These are phyloP conservation scores for Silurus glanis DNA, from an alignment of 2,113 vertebrate species.

Conservation along the genomic window DNA sequence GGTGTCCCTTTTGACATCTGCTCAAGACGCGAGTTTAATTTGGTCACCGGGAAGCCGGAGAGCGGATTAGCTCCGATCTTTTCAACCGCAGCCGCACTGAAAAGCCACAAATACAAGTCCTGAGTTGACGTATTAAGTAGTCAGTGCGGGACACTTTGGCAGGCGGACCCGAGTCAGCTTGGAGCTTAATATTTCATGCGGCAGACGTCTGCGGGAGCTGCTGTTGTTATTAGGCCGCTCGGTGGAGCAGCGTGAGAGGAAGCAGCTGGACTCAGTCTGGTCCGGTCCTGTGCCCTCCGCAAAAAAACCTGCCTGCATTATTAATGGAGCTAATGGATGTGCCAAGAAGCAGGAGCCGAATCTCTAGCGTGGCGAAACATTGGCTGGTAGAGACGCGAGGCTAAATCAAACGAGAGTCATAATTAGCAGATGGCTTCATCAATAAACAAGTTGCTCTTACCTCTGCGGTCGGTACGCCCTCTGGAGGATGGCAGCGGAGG, in stretches of 20 bases:
- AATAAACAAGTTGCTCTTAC: conserved; percentile 71
- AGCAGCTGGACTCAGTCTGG: conserved; percentile 68
- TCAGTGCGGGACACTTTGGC: conserved; percentile 1
- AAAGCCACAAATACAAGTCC: neutral
- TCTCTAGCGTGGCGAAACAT: conserved; percentile 68
- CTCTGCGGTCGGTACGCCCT: conserved; percentile 91
- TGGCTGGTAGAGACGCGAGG: conserved; percentile 62
- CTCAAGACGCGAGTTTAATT: conserved; percentile 32
- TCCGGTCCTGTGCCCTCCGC: conserved; percentile 56
- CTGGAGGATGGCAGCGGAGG: conserved; percentile 90
- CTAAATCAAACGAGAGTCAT: conserved; percentile 71
- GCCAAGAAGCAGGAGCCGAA: conserved; percentile 64
- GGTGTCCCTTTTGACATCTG: conserved; percentile 11
- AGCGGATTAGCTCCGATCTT: conserved; percentile 13
- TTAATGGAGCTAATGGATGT: conserved; percentile 68
- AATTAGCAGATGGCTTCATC: conserved; percentile 69
- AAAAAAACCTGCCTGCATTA: conserved; percentile 72
- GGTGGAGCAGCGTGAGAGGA: conserved; percentile 51
- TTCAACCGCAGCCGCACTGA: neutral
- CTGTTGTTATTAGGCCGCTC: conserved; percentile 66
- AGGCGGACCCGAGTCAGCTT: conserved; percentile 29
- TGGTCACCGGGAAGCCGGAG: neutral
- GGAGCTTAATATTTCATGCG: conserved; percentile 40
- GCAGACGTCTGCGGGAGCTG: conserved; percentile 57
- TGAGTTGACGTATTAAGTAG: neutral